Base-by-base conservation (phyloP, 2,797 vertebrate genomes). In the Syndactyla subalaris region DNA sequence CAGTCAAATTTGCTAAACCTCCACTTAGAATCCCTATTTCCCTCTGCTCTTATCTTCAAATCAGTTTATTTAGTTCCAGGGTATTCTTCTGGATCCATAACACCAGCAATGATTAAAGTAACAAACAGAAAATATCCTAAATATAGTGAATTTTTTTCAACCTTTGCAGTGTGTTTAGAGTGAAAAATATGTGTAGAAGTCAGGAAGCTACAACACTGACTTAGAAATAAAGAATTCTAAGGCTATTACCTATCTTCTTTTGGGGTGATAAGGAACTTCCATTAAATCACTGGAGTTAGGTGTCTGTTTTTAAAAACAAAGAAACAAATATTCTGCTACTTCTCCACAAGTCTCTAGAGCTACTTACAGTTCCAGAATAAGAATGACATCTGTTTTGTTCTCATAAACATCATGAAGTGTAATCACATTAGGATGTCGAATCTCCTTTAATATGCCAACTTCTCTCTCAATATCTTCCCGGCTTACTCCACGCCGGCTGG, bases 341-440 rank as follows among this genome's bases (percentile, higher is more conserved):
- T 26, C 9, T 86, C 22, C 7, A 8, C 1, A 12, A 10, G 27
- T 62, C 36, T 77, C 34, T 48, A 52, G 5, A 45, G 27, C 41
- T 85, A 99, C 99, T 99, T 98, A 99, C 99, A 99, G 99, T 97
- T 99, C 99, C 92, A 99, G 98, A 97, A 99, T 99, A 82, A 99
- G 98, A 97, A 99, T 99, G 97, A 99, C 99, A 49, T 99, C 99
- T 0, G 98, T 98, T 98, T 99, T 99, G 98, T 98, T 99, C 95
- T 99, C 99, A 30, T 99, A 99, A 79, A 99, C 99, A 71, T 99
- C 98, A 22, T 99, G 98, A 85, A 99, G 98, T 0, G 98, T 99
- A 95, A 99, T 99, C 97, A 99, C 98, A 79, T 99, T 99, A 21
- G 99, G 98, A 96, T 99, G 99, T 94, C 98, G 98, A 93, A 99